A percentile compares a stretch with the other conserved stretches of the same genome.
These are phyloP conservation scores for Polydrusus cervinus DNA, from an alignment of 2,888 invertebrate genomes.

Conservation along the genomic window DNA sequence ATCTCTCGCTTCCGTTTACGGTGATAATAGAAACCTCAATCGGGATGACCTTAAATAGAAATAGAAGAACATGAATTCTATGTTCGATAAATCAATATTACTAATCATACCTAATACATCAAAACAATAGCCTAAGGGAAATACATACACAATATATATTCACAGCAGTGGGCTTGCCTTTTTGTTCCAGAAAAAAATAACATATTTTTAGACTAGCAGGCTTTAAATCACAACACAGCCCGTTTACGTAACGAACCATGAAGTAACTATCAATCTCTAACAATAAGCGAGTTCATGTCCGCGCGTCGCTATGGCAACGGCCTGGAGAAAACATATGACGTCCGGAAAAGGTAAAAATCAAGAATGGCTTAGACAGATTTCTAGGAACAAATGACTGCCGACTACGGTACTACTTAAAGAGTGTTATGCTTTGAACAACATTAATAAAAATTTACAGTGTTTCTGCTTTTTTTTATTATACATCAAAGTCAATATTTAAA, in stretches of 20 bases:
- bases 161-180: constrained; percentile 23
- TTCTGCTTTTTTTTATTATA: too few relatives aligned
- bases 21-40: too few relatives aligned
- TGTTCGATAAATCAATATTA: constrained; percentile 9
- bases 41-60: neutral
- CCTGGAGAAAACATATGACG: constrained; percentile 48
- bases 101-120: neutral
- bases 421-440: too few relatives aligned
- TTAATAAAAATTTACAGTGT: too few relatives aligned
- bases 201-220: constrained; percentile 42
- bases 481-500: constrained; percentile 6
- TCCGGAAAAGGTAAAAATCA: constrained; percentile 45
- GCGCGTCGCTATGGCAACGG: constrained; percentile 33
- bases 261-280: constrained; percentile 45
- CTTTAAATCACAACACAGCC: constrained; percentile 50
- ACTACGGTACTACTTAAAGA: constrained; percentile 1
- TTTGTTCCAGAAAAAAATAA: constrained; percentile 42
- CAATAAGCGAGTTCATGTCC: constrained; percentile 43
- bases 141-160: constrained; percentile 15
- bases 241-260: constrained; percentile 47
- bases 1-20: too few relatives aligned
- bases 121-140: neutral
- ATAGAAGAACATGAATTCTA: neutral
- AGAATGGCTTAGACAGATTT: constrained; percentile 42
- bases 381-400: constrained; percentile 48